Evolutionary conservation across 2,113 vertebrate species (phyloP), one percentile per base, ranked within the genome.

Genomic region (Phrynocephalus versicolor): DNA sequence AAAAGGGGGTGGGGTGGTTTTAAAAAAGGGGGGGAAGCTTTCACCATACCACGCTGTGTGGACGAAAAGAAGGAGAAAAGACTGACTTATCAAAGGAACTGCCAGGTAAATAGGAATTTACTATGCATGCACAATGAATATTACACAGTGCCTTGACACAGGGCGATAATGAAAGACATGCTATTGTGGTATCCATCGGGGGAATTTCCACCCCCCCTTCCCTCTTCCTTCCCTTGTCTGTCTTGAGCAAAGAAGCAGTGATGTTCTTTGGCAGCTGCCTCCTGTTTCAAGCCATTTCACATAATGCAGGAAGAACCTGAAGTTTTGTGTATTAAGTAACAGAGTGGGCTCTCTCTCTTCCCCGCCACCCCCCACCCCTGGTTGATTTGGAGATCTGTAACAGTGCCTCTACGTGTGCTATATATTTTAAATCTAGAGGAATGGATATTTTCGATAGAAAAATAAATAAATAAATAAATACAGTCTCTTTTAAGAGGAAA

Each of bases 81-180:
- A 95, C 90, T 93, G 94, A 96, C 97, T 97, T 97, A 97, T 97
- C 97, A 97, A 96, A 97, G 96, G 95, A 96, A 85, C 92, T 96
- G 97, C 95, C 97, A 97, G 97, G 97, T 98, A 98, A 98, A 98
- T 96, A 98, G 96, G 97, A 96, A 97, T 98, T 97, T 97, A 97
- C 96, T 96, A 97, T 97, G 97, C 96, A 96, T 97, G 96, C 96
- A 97, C 97, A 97, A 97, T 97, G 97, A 97, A 96, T 94, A 95
- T 95, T 96, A 97, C 95, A 96, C 95, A 89, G 95, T 95, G 95
- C 95, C 97, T 96, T 97, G 97, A 97, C 97, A 97, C 95, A 35
- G 94, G 96, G 96, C 93, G 95, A 97, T 97, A 97, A 97, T 97
- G 97, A 97, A 97, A 97, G 97, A 92, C 95, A 95, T 93, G 94